phyloP scores from a whole-genome alignment of 2,113 vertebrate genomes.

The Pachycephala philippinensis region DNA sequence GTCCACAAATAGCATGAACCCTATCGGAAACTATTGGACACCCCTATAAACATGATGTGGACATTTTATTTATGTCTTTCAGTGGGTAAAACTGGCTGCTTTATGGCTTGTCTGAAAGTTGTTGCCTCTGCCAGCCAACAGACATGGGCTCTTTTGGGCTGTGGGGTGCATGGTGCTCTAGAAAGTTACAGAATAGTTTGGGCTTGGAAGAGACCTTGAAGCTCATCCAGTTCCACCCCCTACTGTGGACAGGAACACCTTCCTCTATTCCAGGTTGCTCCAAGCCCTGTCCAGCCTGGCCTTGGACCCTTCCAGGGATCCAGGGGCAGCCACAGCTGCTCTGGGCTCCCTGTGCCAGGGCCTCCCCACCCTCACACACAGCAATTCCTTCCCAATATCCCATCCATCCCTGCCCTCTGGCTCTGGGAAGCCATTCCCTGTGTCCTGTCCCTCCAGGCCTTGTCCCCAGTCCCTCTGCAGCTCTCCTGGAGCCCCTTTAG shows the following conservation, averaged over 20 bases:
- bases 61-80: not conserved
- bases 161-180: not conserved
- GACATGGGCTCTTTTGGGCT: not conserved
- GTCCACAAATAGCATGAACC: not conserved
- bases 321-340: not conserved
- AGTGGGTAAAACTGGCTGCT: not conserved
- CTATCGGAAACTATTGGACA: not conserved
- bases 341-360: not conserved
- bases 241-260: not conserved
- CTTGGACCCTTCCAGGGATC: not conserved
- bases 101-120: not conserved
- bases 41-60: not conserved
- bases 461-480: too few relatives aligned
- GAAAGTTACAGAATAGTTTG: not conserved
- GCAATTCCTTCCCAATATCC: too few relatives aligned
- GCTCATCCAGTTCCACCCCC: rapidly evolving
- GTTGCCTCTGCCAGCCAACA: not conserved
- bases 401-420: too few relatives aligned
- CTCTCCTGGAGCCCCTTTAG: too few relatives aligned
- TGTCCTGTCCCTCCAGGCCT: too few relatives aligned
- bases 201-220: not conserved
- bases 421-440: too few relatives aligned
- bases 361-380: not conserved
- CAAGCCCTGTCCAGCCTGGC: rapidly evolving
- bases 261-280: rapidly evolving